Evolutionary conservation across 2,113 vertebrate genomes (phyloP).

Genomic region (Semnopithecus entellus): DNA sequence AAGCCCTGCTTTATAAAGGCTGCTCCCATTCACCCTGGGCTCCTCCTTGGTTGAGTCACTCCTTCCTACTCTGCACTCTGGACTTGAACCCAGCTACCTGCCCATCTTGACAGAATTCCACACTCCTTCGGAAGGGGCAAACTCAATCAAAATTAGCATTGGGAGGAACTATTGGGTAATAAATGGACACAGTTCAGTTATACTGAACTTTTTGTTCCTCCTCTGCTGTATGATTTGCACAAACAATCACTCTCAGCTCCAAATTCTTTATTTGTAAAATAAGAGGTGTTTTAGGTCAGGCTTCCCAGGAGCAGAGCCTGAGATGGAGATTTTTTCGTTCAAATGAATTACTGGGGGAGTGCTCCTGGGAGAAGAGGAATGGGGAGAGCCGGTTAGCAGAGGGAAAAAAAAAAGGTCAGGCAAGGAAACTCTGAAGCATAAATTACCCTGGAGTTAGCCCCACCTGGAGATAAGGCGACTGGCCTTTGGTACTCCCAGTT

Average conservation of each 20-base stretch:
- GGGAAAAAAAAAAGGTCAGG: background rate
- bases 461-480: background rate
- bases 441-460: background rate
- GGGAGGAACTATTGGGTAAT: background rate
- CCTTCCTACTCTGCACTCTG: background rate
- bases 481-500: background rate
- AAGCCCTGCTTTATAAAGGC: background rate
- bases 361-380: background rate
- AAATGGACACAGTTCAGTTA: background rate
- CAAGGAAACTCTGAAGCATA: background rate
- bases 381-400: rapidly evolving
- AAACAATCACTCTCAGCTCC: background rate
- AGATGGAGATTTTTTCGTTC: background rate
- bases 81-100: background rate
- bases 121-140: background rate
- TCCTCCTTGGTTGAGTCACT: no score
- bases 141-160: background rate
- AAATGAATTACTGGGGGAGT: background rate
- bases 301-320: background rate
- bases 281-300: background rate
- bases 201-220: background rate
- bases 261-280: background rate
- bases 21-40: background rate
- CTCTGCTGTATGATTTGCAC: background rate
- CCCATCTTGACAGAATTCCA: background rate